A percentile compares a stretch with the other conserved stretches of the same genome.
phyloP scores from a whole-genome alignment of 2,888 invertebrate genomes.

The Tipula vernalis region DNA sequence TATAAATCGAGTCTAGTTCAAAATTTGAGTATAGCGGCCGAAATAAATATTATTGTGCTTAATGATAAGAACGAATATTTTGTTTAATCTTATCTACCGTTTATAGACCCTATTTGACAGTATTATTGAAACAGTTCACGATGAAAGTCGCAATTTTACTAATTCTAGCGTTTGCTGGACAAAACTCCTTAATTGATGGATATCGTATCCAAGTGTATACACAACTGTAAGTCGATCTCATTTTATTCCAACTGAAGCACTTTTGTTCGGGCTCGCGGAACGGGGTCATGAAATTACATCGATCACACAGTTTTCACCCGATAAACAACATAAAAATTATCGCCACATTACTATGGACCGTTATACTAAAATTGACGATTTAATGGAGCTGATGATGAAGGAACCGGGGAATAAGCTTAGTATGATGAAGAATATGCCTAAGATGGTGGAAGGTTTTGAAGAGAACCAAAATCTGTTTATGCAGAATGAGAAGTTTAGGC shows the following conservation, averaged over 20 bases:
- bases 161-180: not conserved
- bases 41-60: too few relatives aligned
- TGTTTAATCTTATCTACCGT: too few relatives aligned
- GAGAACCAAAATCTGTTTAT: conserved; percentile 13
- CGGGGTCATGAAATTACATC: not conserved
- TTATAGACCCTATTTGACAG: conserved; percentile 16
- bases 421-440: not conserved
- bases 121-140: not conserved
- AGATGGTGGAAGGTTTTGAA: not conserved
- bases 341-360: not conserved
- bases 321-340: not conserved
- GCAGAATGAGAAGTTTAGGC: conserved; percentile 18
- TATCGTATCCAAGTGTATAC: not conserved
- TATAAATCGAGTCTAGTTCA: too few relatives aligned
- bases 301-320: not conserved
- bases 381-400: not conserved
- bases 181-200: not conserved
- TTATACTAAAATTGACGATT: not conserved
- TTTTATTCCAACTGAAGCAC: not conserved
- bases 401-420: not conserved
- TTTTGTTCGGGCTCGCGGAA: not conserved
- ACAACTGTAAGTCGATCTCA: not conserved
- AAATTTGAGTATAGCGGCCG: too few relatives aligned
- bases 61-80: too few relatives aligned
- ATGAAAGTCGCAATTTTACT: not conserved